Percentiles rank a stretch among this genome's conserved stretches.
These are phyloP conservation scores for Cylindroiulus punctatus DNA, from an alignment of 2,888 invertebrate species.

Conservation along the genomic window DNA sequence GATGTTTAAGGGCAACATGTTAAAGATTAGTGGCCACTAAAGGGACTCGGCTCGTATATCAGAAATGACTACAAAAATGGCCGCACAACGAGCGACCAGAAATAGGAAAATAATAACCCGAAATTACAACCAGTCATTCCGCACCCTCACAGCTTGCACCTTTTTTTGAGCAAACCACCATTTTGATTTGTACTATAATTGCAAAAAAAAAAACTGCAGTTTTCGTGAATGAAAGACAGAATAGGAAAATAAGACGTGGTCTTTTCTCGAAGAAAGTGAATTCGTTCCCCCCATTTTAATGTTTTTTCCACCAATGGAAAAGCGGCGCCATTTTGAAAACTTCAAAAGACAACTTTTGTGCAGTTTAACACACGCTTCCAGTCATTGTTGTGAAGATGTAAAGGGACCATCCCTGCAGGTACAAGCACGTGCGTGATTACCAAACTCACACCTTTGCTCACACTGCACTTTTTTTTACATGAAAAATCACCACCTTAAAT, in stretches of 20 bases:
- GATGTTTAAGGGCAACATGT: constrained; percentile 25
- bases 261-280: constrained; percentile 2
- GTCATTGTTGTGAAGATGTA: neutral
- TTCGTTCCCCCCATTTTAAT: constrained; percentile 10
- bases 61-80: constrained; percentile 40
- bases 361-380: constrained; percentile 1
- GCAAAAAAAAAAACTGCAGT: neutral
- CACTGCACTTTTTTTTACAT: neutral
- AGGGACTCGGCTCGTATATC: constrained; percentile 29
- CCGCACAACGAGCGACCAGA: constrained; percentile 40
- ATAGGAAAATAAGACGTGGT: neutral
- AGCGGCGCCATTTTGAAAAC: constrained; percentile 37
- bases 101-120: constrained; percentile 32
- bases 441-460: neutral
- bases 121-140: constrained; percentile 13
- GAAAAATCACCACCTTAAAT: neutral
- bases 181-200: constrained; percentile 24
- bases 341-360: constrained; percentile 43
- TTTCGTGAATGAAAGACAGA: constrained; percentile 19
- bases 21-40: constrained; percentile 4
- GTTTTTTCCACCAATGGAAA: neutral
- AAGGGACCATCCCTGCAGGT: neutral
- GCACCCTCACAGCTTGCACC: neutral
- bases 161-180: constrained; percentile 16
- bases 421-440: constrained; percentile 2